Conservation (phyloP, 2,113 vertebrate genomes). For the Lepisosteus osseus region DNA sequence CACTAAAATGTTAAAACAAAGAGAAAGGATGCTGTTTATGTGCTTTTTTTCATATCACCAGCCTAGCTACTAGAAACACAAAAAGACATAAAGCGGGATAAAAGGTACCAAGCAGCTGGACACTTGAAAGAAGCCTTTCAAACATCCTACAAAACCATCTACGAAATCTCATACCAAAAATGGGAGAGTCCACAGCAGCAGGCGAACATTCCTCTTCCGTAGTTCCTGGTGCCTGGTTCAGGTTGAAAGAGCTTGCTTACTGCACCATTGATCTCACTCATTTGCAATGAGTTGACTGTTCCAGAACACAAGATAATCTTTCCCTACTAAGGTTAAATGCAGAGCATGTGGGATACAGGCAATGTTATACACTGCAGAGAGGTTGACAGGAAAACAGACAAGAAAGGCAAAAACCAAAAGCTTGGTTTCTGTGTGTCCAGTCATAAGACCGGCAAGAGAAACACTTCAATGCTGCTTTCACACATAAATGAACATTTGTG, state of each 20-base stretch:
- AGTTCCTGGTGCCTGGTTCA: neutral
- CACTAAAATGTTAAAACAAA: no score
- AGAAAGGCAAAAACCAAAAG: neutral
- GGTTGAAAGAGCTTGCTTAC: slow-evolving; percentile 7
- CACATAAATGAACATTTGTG: neutral
- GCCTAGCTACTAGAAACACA: no score
- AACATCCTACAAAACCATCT: neutral
- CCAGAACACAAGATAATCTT: neutral
- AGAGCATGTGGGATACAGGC: neutral
- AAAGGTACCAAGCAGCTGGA: no score
- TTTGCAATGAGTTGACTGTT: neutral
- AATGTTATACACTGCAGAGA: neutral
- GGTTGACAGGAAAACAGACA: neutral
- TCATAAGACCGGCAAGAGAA: no score
- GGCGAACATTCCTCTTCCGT: neutral
- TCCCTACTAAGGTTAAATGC: neutral
- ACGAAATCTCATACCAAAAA: neutral
- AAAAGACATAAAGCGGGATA: no score
- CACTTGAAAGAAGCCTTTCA: no score
- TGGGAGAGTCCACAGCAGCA: neutral
- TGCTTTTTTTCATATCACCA: no score
- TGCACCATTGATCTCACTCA: slow-evolving; percentile 4
- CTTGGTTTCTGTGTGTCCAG: neutral
- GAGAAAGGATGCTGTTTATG: no score
- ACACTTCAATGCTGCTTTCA: no score